Evolutionary conservation across 35 echinoderm and acorn worm genomes (phyloP).

Genomic region (Chiridota heheva): DNA sequence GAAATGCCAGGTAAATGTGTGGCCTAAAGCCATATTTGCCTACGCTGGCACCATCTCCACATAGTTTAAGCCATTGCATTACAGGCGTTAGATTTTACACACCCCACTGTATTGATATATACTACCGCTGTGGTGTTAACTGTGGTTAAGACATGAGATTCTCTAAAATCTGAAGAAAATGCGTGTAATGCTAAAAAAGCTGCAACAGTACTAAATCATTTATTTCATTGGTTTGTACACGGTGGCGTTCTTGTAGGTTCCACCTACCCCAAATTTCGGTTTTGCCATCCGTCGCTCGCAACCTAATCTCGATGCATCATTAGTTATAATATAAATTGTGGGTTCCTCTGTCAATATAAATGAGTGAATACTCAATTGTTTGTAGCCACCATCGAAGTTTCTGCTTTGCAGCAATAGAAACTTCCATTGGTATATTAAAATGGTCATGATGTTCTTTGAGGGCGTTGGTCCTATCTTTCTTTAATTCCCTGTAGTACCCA

Average conservation of each 20-base stretch:
- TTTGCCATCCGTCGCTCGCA: not conserved
- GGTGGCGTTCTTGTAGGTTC: not conserved
- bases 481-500: not conserved
- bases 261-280: not conserved
- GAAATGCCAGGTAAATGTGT: conserved; percentile 21
- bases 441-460: not conserved
- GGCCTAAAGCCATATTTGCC: conserved; percentile 19
- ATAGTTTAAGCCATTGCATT: conserved; percentile 2
- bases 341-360: not conserved
- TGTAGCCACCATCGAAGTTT: conserved; percentile 8
- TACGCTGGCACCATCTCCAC: conserved; percentile 21
- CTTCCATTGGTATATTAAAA: not conserved
- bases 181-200: not conserved
- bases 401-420: not conserved
- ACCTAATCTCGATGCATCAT: not conserved
- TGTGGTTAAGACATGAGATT: not conserved
- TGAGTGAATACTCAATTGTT: not conserved
- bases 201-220: not conserved
- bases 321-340: not conserved
- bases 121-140: not conserved
- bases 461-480: not conserved
- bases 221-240: too few relatives aligned
- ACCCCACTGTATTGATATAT: not conserved
- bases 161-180: not conserved
- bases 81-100: not conserved